These are phyloP conservation scores for Unio pictorum DNA, from an alignment of 2,888 invertebrate genomes.

Conservation along the genomic window DNA sequence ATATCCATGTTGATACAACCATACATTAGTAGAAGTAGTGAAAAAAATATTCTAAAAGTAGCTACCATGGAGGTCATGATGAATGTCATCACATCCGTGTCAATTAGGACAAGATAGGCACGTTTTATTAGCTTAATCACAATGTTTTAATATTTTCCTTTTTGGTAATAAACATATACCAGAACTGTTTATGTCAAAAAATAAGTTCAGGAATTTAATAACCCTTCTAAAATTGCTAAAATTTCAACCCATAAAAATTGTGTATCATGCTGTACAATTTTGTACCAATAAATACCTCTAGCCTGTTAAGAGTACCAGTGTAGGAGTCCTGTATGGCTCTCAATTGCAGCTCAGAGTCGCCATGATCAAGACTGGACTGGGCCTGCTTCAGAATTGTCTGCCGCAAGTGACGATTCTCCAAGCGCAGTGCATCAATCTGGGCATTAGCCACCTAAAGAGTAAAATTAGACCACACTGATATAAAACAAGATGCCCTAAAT, in stretches of 20 bases:
- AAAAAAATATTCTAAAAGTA: too few relatives aligned
- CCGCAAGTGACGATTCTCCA: slow-evolving; percentile 61
- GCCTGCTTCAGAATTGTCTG: slow-evolving; percentile 53
- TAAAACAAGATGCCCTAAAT: too few relatives aligned
- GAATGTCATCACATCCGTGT: too few relatives aligned
- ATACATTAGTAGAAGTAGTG: too few relatives aligned
- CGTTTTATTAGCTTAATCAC: too few relatives aligned
- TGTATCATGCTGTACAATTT: too few relatives aligned
- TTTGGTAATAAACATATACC: too few relatives aligned
- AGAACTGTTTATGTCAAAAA: background rate
- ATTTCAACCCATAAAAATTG: background rate
- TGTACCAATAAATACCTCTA: slow-evolving; percentile 44
- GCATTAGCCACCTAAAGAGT: slow-evolving; percentile 55
- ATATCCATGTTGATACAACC: too few relatives aligned
- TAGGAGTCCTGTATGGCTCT: slow-evolving; percentile 51
- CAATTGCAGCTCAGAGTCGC: slow-evolving; percentile 50
- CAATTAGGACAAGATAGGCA: too few relatives aligned
- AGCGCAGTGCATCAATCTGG: slow-evolving; percentile 58
- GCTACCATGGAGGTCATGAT: too few relatives aligned
- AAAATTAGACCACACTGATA: background rate
- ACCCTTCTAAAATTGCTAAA: background rate
- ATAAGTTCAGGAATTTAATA: background rate
- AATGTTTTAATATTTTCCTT: too few relatives aligned
- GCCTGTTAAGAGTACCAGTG: slow-evolving; percentile 38
- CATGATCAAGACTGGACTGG: slow-evolving; percentile 40